Evolutionary conservation across 2,113 vertebrate genomes (phyloP).

Genomic region (Gallinago jamesoni): DNA sequence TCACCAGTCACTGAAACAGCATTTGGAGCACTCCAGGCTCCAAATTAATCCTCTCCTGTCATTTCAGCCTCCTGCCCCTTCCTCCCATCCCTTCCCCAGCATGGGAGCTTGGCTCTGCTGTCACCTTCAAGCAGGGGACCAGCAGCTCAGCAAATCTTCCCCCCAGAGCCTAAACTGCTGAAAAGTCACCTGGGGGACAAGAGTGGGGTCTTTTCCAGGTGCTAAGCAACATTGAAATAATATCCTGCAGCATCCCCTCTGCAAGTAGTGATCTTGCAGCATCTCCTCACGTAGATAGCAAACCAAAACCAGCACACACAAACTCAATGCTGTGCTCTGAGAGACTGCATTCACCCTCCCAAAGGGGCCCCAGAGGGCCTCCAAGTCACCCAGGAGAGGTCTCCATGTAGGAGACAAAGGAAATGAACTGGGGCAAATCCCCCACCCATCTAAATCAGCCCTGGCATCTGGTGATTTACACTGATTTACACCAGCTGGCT

Average conservation of each 20-base stretch:
- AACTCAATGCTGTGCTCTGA: neutral
- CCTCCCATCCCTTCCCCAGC: neutral
- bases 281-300: neutral
- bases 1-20: rapidly evolving
- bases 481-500: slow-evolving; percentile 15
- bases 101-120: neutral
- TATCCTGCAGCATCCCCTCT: neutral
- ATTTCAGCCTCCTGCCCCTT: neutral
- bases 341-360: neutral
- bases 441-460: neutral
- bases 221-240: neutral
- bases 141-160: neutral
- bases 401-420: neutral
- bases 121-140: neutral
- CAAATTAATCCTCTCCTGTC: neutral
- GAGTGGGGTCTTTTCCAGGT: neutral
- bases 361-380: neutral
- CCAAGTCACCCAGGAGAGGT: neutral
- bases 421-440: neutral
- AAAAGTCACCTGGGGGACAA: neutral
- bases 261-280: neutral
- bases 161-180: neutral
- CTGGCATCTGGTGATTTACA: neutral
- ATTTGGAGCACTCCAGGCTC: neutral
- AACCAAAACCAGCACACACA: neutral